Percentiles rank a stretch among this genome's conserved stretches.
These are phyloP conservation scores for Heterochromis multidens DNA, from an alignment of 2,113 vertebrate species.

Conservation along the genomic window DNA sequence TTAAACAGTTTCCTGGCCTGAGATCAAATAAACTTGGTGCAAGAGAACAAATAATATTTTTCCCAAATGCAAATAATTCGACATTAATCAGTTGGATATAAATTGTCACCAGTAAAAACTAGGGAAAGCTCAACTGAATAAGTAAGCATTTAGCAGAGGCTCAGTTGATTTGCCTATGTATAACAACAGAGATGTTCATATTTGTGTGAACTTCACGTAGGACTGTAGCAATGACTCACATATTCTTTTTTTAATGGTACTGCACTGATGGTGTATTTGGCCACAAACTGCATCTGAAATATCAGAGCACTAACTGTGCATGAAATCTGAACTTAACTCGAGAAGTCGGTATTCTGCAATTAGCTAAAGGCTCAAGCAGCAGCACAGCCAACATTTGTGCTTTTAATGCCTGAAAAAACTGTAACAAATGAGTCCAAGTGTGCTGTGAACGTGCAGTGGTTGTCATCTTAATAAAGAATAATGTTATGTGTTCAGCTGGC, in stretches of 20 bases:
- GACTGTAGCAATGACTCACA: background rate
- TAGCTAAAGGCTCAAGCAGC: constrained; percentile 23
- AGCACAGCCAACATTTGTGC: constrained; percentile 14
- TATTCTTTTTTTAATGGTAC: background rate
- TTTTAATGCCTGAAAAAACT: constrained; percentile 17
- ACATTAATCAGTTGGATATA: background rate
- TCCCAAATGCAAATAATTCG: too few species aligned
- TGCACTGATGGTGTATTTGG: background rate
- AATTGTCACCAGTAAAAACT: background rate
- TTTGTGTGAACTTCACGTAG: background rate
- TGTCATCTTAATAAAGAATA: constrained; percentile 52
- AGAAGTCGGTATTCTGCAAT: constrained; percentile 26
- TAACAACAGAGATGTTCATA: background rate
- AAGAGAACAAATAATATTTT: background rate
- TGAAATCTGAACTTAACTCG: background rate
- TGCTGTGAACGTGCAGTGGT: constrained; percentile 12
- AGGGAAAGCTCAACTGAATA: background rate
- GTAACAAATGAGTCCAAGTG: constrained; percentile 36
- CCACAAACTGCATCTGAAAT: background rate
- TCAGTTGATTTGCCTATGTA: background rate
- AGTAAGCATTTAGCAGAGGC: background rate
- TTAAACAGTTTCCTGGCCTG: background rate
- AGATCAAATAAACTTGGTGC: background rate
- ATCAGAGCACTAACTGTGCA: background rate
- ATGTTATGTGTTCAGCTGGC: constrained; percentile 32